A percentile compares a stretch with the other conserved stretches of the same genome.
phyloP scores from a whole-genome alignment of 2,797 vertebrate genomes.

The Chiloscyllium punctatum region DNA sequence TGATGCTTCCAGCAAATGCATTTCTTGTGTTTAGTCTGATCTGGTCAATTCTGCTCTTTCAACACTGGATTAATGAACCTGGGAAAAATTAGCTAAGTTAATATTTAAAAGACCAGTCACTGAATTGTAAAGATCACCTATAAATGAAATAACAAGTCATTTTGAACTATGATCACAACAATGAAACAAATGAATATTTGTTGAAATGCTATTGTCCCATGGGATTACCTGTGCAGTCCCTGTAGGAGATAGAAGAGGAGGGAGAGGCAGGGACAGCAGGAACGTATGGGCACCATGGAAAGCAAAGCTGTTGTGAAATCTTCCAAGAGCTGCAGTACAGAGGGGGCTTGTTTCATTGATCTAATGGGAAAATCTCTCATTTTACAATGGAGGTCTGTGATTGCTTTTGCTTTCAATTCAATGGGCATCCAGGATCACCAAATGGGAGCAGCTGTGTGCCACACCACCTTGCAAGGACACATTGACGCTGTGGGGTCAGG shows the following conservation, averaged over 20 bases:
- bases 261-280: background rate
- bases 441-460: background rate
- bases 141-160: background rate
- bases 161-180: background rate
- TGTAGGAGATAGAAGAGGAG: background rate
- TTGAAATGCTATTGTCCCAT: background rate
- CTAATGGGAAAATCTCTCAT: background rate
- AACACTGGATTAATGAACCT: background rate
- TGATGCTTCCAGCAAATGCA: background rate
- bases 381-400: background rate
- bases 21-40: background rate
- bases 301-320: background rate
- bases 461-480: background rate
- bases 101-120: background rate
- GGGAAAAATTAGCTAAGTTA: background rate
- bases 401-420: background rate
- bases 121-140: background rate
- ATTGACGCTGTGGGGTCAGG: background rate
- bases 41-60: background rate
- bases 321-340: background rate
- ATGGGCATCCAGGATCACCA: background rate
- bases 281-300: background rate
- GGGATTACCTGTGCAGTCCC: background rate
- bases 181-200: background rate
- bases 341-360: background rate